A percentile compares a stretch with the other conserved stretches of the same genome.
Evolutionary conservation across 2,888 invertebrate species (phyloP).

Genomic region (Piscicola geometra): DNA sequence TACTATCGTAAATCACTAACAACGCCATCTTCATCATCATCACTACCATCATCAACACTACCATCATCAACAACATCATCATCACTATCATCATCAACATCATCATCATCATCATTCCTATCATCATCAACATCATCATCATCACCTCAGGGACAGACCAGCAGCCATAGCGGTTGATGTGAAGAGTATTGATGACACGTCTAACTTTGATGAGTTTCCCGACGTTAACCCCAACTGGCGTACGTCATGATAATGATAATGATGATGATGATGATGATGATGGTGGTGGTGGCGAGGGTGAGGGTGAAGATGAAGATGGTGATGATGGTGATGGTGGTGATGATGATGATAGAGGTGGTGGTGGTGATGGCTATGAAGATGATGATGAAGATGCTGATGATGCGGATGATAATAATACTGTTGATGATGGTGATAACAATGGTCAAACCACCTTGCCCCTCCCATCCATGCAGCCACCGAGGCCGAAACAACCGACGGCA

Average conservation of each 20-base stretch:
- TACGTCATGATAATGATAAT: constrained; percentile 37
- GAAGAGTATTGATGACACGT: constrained; percentile 97
- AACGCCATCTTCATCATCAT: constrained; percentile 19
- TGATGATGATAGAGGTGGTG: constrained; percentile 4
- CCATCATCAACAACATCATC: constrained; percentile 27
- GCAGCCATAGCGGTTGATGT: constrained; percentile 97
- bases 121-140: constrained; percentile 8
- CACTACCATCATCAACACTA: constrained; percentile 1
- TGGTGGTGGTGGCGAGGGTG: too few relatives aligned
- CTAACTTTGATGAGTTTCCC: constrained; percentile 99
- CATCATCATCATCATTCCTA: constrained; percentile 26
- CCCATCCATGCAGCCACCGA: constrained; percentile 26
- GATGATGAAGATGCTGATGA: background rate
- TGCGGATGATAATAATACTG: too few relatives aligned
- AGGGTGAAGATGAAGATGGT: constrained; percentile 10
- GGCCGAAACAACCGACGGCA: constrained; percentile 40
- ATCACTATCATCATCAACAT: constrained; percentile 29
- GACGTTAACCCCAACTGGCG: constrained; percentile 84
- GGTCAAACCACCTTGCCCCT: too few relatives aligned
- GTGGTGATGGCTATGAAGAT: background rate
- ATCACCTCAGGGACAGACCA: constrained; percentile 69
- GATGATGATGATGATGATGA: constrained; percentile 11
- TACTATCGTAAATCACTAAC: too few relatives aligned
- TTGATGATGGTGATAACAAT: too few relatives aligned
- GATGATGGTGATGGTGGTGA: constrained; percentile 8